These are phyloP conservation scores for Stramonita haemastoma DNA, from an alignment of 2,888 invertebrate species.

Conservation along the genomic window DNA sequence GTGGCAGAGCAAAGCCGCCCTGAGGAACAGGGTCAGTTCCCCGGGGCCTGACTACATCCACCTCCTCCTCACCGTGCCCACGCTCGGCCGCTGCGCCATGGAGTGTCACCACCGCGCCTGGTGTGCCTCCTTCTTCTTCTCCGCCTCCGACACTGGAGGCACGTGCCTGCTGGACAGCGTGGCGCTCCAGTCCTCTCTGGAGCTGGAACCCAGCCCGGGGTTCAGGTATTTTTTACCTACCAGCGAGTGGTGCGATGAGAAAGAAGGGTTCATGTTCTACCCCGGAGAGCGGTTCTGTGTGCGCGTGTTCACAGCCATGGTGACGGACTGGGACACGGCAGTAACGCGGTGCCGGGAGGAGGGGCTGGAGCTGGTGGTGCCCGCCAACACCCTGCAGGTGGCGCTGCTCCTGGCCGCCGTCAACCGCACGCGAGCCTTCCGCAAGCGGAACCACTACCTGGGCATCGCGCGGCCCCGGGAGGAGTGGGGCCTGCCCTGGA, in stretches of 20 bases:
- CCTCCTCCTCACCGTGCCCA: background rate
- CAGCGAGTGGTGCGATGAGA: conserved; percentile 1
- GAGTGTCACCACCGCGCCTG: background rate
- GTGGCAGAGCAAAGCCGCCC: background rate
- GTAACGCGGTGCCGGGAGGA: background rate
- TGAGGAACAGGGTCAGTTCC: background rate
- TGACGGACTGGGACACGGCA: conserved; percentile 19
- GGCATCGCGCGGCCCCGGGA: background rate
- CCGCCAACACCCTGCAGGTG: background rate
- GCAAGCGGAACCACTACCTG: conserved; percentile 22
- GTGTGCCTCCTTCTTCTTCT: conserved; percentile 26
- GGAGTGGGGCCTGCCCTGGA: conserved; percentile 11
- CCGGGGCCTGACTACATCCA: background rate
- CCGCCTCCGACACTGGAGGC: background rate
- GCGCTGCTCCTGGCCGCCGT: conserved; percentile 18
- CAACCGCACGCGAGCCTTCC: background rate
- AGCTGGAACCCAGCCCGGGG: background rate
- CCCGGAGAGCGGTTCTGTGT: conserved; percentile 19
- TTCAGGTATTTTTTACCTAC: background rate
- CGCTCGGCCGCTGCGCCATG: background rate
- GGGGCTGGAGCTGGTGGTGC: conserved; percentile 8
- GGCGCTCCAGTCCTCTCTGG: background rate
- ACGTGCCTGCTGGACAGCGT: conserved; percentile 5
- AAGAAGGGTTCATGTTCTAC: background rate
- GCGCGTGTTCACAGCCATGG: background rate